A percentile compares a stretch with the other conserved stretches of the same genome.
Conservation (phyloP, 2,888 invertebrate genomes). For the Lasius fuliginosus region DNA sequence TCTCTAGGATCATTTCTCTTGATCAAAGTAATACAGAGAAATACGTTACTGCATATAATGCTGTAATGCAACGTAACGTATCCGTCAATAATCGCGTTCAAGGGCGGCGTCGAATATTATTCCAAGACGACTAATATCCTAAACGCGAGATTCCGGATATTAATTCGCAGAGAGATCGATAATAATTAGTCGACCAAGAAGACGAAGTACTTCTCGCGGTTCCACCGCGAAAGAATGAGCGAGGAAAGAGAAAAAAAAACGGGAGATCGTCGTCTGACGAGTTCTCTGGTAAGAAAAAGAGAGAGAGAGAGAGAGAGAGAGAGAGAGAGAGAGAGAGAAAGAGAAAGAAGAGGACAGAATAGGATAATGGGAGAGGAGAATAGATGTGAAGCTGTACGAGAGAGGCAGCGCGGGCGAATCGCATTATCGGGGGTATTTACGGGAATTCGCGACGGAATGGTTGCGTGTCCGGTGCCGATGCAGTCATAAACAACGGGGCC, state of each 20-base stretch:
- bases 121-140: background rate
- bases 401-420: conserved; percentile 58
- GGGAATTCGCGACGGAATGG: conserved; percentile 83
- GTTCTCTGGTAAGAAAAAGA: conserved; percentile 23
- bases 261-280: conserved; percentile 28
- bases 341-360: conserved; percentile 4
- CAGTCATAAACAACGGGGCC: conserved; percentile 85
- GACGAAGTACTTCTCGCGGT: too few relatives aligned
- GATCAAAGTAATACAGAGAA: background rate
- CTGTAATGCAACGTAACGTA: background rate
- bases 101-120: background rate
- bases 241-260: conserved; percentile 27
- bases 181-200: conserved; percentile 18
- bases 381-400: conserved; percentile 12
- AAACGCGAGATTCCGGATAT: conserved; percentile 52
- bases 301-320: background rate
- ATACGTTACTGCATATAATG: too few relatives aligned
- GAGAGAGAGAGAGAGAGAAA: too few relatives aligned
- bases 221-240: conserved; percentile 13
- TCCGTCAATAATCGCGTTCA: background rate
- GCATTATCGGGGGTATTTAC: conserved; percentile 78
- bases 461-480: conserved; percentile 82
- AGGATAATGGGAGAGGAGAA: conserved; percentile 26
- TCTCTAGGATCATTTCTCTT: background rate
- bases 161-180: conserved; percentile 32